A percentile compares a stretch with the other conserved stretches of the same genome.
Conservation (phyloP, 2,888 invertebrate genomes). For the Pyrgus malvae region DNA sequence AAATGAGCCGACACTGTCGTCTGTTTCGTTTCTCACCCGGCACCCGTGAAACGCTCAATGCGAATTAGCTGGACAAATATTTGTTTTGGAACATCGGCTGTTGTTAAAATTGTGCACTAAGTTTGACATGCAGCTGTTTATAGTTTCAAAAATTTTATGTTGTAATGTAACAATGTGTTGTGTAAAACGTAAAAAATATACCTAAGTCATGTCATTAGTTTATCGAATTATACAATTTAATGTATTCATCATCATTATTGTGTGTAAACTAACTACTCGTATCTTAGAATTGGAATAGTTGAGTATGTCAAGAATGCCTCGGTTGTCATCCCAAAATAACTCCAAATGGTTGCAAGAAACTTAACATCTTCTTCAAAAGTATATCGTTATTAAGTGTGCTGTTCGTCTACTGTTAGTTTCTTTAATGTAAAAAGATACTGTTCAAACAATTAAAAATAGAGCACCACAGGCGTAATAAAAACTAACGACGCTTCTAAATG, state of each 20-base stretch:
- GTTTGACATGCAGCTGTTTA: neutral
- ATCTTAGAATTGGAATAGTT: neutral
- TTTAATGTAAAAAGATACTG: constrained; percentile 47
- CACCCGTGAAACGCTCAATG: constrained; percentile 65
- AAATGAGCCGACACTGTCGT: constrained; percentile 69
- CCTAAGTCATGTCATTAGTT: too few relatives aligned
- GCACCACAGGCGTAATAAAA: constrained; percentile 65
- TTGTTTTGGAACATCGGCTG: constrained; percentile 65
- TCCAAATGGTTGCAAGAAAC: constrained; percentile 26
- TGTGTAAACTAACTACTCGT: too few relatives aligned
- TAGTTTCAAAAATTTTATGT: neutral
- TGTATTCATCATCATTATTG: too few relatives aligned
- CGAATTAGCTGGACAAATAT: constrained; percentile 79
- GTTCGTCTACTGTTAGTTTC: constrained; percentile 34
- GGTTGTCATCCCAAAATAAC: constrained; percentile 1
- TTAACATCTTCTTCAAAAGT: constrained; percentile 28
- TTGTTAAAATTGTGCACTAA: constrained; percentile 58
- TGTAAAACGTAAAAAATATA: too few relatives aligned
- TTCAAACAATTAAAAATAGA: constrained; percentile 68
- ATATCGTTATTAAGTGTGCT: constrained; percentile 28
- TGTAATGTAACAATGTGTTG: neutral
- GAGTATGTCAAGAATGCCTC: neutral
- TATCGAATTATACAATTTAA: too few relatives aligned
- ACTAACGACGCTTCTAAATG: constrained; percentile 67
- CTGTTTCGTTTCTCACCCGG: constrained; percentile 68